A percentile compares a stretch with the other conserved stretches of the same genome.
phyloP scores from a whole-genome alignment of 2,888 invertebrate genomes.

The Anodontia alba region DNA sequence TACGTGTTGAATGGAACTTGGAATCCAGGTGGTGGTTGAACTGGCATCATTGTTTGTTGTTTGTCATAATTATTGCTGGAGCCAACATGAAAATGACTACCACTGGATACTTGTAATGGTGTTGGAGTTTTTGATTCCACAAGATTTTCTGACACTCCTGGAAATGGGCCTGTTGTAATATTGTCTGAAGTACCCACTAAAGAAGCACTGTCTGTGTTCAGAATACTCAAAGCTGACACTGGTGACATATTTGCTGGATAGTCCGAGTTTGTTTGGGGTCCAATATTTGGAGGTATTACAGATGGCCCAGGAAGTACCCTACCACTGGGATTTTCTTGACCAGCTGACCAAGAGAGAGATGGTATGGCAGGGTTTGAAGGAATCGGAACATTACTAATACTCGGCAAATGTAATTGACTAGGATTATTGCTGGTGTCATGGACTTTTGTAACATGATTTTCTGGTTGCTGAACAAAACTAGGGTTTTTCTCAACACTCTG shows the following conservation, averaged over 20 bases:
- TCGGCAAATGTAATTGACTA: neutral
- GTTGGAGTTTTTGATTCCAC: constrained; percentile 1
- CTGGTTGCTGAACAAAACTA: neutral
- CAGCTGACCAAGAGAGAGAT: neutral
- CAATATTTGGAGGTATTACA: neutral
- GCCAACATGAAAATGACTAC: constrained; percentile 2
- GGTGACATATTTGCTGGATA: constrained; percentile 18
- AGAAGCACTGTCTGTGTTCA: constrained; percentile 44
- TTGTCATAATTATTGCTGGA: constrained; percentile 26
- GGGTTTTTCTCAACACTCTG: neutral
- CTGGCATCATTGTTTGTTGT: constrained; percentile 5
- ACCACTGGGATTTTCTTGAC: neutral
- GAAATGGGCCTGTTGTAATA: neutral
- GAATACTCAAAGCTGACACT: constrained; percentile 49
- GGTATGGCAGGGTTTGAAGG: neutral
- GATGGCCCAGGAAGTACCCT: neutral
- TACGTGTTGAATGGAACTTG: constrained; percentile 38
- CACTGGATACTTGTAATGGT: neutral
- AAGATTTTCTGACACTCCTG: neutral
- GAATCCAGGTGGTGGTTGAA: constrained; percentile 55
- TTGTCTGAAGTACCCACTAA: neutral
- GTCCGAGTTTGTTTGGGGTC: neutral
- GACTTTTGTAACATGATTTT: neutral
- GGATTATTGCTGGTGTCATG: neutral
- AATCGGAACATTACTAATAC: neutral